Evolutionary conservation across 2,888 invertebrate species (phyloP).

Genomic region (Iselma pallidipennis): DNA sequence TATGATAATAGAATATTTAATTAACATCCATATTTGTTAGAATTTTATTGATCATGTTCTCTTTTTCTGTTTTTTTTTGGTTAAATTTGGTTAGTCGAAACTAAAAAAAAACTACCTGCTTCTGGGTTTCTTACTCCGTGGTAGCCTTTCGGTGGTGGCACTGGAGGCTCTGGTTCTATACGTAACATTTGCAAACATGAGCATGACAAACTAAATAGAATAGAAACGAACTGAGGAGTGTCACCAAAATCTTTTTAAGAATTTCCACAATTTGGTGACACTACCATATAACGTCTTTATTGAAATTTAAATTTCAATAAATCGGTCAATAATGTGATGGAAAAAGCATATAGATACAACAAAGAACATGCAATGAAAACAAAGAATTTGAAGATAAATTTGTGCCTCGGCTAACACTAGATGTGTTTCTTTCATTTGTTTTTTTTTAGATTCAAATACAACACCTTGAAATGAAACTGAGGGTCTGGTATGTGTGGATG

Average conservation of each 20-base stretch:
- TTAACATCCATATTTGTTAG: not conserved
- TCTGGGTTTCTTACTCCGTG: slow-evolving; percentile 49
- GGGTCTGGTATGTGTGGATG: slow-evolving; percentile 63
- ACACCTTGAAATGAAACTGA: slow-evolving; percentile 78
- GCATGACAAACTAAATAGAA: slow-evolving; percentile 10
- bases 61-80: too few species aligned
- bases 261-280: too few species aligned
- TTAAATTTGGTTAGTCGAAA: too few species aligned
- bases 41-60: too few species aligned
- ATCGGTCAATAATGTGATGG: not conserved
- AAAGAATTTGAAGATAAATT: slow-evolving; percentile 23
- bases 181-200: slow-evolving; percentile 40
- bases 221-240: not conserved
- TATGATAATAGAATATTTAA: not conserved
- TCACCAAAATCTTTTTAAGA: not conserved
- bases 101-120: slow-evolving; percentile 9
- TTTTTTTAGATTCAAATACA: slow-evolving; percentile 41
- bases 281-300: not conserved
- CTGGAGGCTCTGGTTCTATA: slow-evolving; percentile 67
- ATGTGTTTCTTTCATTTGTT: slow-evolving; percentile 1
- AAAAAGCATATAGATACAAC: slow-evolving; percentile 5
- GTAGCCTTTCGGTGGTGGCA: slow-evolving; percentile 66
- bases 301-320: not conserved
- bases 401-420: slow-evolving; percentile 17
- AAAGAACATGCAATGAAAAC: slow-evolving; percentile 5